Percentiles rank a stretch among this genome's conserved stretches.
Evolutionary conservation across 2,113 vertebrate species (phyloP).

Genomic region (Rafetus swinhoei): DNA sequence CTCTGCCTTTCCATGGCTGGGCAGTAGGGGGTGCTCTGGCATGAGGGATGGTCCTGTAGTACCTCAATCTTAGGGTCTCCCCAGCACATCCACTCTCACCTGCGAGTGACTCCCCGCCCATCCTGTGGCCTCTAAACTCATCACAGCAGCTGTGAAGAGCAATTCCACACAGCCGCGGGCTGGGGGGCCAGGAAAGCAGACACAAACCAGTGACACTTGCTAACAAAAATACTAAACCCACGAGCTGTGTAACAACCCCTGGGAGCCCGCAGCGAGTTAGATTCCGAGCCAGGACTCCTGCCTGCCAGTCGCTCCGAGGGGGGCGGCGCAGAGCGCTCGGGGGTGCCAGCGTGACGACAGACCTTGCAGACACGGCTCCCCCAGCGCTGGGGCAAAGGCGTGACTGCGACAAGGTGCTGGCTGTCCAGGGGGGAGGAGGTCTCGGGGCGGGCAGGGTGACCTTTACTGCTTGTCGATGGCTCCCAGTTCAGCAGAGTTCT

Average conservation of each 20-base stretch:
- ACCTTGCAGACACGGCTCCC: background rate
- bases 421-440: slow-evolving; percentile 21
- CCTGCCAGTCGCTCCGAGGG: background rate
- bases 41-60: background rate
- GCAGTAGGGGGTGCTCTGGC: background rate
- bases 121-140: background rate
- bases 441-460: background rate
- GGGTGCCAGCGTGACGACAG: background rate
- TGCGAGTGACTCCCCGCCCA: background rate
- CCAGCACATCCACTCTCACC: background rate
- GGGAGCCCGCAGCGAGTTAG: background rate
- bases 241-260: background rate
- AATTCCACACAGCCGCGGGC: background rate
- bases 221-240: background rate
- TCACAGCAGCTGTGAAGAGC: background rate
- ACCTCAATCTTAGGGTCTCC: background rate
- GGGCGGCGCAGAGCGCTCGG: background rate
- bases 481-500: slow-evolving; percentile 78
- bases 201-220: background rate
- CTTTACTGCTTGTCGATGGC: slow-evolving; percentile 80
- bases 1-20: background rate
- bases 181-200: background rate
- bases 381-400: background rate
- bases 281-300: background rate
- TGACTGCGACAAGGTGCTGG: slow-evolving; percentile 51